Percentiles rank a stretch among this genome's conserved stretches.
Evolutionary conservation across 2,888 invertebrate species (phyloP).

Genomic region (Latrodectus hesperus): DNA sequence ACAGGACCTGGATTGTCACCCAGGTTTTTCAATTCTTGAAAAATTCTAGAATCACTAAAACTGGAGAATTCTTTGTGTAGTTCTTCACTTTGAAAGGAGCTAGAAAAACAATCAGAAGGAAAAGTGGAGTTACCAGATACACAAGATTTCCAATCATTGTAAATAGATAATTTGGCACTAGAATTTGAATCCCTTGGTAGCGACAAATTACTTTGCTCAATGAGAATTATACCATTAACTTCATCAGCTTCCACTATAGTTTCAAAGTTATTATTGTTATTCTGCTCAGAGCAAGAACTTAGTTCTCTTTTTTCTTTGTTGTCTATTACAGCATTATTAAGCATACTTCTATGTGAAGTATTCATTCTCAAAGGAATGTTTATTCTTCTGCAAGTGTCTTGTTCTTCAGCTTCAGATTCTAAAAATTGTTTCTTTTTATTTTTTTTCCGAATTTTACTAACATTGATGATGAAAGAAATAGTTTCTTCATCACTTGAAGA

Average conservation of each 20-base stretch:
- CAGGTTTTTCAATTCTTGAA: conserved; percentile 79
- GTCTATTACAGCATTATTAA: neutral
- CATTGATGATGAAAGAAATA: conserved; percentile 16
- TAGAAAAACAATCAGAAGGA: conserved; percentile 1
- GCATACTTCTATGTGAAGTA: neutral
- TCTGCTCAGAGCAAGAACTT: neutral
- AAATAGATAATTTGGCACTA: neutral
- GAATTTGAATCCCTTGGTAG: neutral
- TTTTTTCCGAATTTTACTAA: conserved; percentile 35
- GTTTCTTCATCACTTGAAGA: conserved; percentile 39
- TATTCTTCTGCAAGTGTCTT: too few species aligned
- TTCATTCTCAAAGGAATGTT: neutral
- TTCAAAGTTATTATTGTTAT: neutral
- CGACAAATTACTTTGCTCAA: conserved; percentile 13
- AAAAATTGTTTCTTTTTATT: neutral
- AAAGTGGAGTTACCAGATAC: conserved; percentile 14
- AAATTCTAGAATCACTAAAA: conserved; percentile 58
- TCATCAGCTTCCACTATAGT: conserved; percentile 33
- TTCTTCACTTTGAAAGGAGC: neutral
- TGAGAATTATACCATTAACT: conserved; percentile 27
- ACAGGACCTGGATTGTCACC: conserved; percentile 89
- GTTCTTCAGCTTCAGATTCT: too few species aligned
- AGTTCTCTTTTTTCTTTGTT: neutral
- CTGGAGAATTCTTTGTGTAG: conserved; percentile 21
- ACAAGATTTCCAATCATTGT: conserved; percentile 45